Conservation (phyloP, 2,888 invertebrate genomes). For the Campaea margaritaria region DNA sequence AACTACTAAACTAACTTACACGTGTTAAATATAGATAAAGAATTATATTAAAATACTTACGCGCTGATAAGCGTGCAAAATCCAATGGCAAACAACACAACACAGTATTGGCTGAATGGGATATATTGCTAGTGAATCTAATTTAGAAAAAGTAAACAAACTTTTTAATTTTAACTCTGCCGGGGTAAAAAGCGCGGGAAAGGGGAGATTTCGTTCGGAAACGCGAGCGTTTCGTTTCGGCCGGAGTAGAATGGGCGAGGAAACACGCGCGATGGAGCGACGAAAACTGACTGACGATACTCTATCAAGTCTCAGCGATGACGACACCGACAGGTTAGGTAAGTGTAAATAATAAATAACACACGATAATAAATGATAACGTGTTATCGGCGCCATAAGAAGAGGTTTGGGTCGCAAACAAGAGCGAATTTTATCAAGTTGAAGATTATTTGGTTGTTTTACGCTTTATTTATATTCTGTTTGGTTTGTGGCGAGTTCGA, state of each 20-base stretch:
- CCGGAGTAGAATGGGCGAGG: not conserved
- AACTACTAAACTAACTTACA: not conserved
- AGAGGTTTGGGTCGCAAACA: conserved; percentile 21
- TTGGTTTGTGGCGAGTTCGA: not conserved
- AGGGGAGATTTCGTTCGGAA: conserved; percentile 5
- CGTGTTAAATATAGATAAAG: conserved; percentile 1
- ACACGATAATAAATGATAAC: conserved; percentile 39
- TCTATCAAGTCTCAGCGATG: conserved; percentile 12
- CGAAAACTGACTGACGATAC: conserved; percentile 24
- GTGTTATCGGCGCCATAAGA: conserved; percentile 27
- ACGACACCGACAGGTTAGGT: conserved; percentile 16
- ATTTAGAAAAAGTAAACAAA: conserved; percentile 15
- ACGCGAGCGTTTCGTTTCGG: not conserved
- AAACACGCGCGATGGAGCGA: conserved; percentile 12
- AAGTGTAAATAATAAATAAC: conserved; percentile 21
- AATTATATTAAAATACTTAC: conserved; percentile 11
- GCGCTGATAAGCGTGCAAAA: conserved; percentile 1
- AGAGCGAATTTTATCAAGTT: conserved; percentile 21
- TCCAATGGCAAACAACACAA: conserved; percentile 16
- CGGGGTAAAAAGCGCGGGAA: conserved; percentile 27
- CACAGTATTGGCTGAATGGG: conserved; percentile 1
- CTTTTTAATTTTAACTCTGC: conserved; percentile 14
- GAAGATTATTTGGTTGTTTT: conserved; percentile 16
- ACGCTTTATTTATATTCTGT: not conserved
- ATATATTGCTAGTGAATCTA: conserved; percentile 7